These are phyloP conservation scores for Parapsyche elsis DNA, from an alignment of 1,140 invertebrate species.

Conservation along the genomic window DNA sequence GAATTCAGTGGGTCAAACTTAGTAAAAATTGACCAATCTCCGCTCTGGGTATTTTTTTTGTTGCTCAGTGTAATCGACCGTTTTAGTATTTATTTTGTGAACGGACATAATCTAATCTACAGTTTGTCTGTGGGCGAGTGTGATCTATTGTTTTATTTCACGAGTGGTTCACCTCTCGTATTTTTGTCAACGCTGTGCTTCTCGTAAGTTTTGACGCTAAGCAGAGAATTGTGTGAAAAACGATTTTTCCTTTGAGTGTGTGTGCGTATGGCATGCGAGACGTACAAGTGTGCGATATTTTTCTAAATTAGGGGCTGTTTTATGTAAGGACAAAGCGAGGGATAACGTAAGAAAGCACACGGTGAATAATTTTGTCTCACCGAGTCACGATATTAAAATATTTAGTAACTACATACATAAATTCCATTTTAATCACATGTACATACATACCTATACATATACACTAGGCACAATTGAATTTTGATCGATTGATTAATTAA, in stretches of 20 bases:
- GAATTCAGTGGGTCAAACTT: too few relatives aligned
- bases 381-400: not conserved
- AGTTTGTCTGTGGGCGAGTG: not conserved
- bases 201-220: not conserved
- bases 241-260: not conserved
- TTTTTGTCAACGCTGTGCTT: not conserved
- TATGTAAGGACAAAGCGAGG: not conserved
- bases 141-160: not conserved
- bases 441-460: too few relatives aligned
- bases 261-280: not conserved
- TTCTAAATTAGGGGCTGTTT: constrained; percentile 11
- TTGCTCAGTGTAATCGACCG: too few relatives aligned
- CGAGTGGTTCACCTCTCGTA: not conserved
- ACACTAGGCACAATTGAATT: too few relatives aligned
- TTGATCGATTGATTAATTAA: too few relatives aligned
- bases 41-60: too few relatives aligned
- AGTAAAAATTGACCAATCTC: too few relatives aligned
- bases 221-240: not conserved
- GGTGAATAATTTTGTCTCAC: not conserved
- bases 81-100: not conserved
- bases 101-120: not conserved
- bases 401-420: too few relatives aligned
- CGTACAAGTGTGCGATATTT: not conserved
- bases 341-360: not conserved
- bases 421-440: too few relatives aligned